Conservation (phyloP, 2,113 vertebrate genomes). For the Glaucomys volans region DNA sequence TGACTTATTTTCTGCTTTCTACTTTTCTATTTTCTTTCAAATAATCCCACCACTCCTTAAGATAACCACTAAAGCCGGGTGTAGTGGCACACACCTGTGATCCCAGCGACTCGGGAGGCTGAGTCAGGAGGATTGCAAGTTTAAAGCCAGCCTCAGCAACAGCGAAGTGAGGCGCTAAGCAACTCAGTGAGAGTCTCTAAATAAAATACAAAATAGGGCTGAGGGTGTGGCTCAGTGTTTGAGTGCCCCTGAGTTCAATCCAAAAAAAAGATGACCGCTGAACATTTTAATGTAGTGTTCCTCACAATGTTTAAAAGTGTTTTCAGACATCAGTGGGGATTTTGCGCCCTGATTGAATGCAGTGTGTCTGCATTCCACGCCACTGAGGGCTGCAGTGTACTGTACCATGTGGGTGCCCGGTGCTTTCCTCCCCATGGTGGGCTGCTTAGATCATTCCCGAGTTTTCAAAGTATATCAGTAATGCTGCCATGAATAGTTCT, state of each 20-base stretch:
- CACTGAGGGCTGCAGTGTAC: fast-evolving
- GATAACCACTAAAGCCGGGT: no score
- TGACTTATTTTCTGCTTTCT: neutral
- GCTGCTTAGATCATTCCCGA: neutral
- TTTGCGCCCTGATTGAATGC: neutral
- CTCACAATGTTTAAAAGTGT: neutral
- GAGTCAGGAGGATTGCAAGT: no score
- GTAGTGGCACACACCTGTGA: no score
- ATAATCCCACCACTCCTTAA: neutral
- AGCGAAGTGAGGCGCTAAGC: no score
- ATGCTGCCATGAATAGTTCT: neutral
- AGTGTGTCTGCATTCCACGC: fast-evolving
- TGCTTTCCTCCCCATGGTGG: neutral
- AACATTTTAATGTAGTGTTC: neutral
- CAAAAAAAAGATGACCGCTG: neutral
- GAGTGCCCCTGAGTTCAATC: no score
- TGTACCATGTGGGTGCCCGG: neutral
- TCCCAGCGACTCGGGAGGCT: no score
- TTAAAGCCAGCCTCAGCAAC: no score
- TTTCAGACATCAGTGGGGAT: neutral
- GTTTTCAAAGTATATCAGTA: neutral
- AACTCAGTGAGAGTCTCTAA: no score
- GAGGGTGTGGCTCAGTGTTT: no score
- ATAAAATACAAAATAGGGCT: no score
- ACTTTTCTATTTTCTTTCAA: neutral